phyloP scores from a whole-genome alignment of 1,140 invertebrate species.

The Pseudomyrmex cubaensis region DNA sequence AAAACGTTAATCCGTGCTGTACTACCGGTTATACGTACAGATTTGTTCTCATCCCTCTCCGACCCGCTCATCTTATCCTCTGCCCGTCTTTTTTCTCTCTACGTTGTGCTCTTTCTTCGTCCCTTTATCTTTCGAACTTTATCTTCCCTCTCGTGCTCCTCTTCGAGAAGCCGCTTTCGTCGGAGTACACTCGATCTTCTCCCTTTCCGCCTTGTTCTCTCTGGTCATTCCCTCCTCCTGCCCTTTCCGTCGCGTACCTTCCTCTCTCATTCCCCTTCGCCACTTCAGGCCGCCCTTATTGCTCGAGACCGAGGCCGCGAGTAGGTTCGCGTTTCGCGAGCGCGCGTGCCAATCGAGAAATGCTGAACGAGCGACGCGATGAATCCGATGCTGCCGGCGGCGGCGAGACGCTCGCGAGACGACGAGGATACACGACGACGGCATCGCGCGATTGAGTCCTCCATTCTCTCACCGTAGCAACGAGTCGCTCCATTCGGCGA shows the following conservation, averaged over 20 bases:
- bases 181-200: constrained; percentile 25
- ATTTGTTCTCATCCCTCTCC: constrained; percentile 61
- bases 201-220: constrained; percentile 22
- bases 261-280: neutral
- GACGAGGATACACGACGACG: constrained; percentile 28
- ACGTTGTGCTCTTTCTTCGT: neutral
- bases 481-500: neutral
- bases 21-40: constrained; percentile 80
- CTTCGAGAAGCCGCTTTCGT: constrained; percentile 38
- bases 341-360: constrained; percentile 65
- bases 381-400: constrained; percentile 55
- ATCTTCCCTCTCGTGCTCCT: constrained; percentile 3
- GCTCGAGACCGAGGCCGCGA: constrained; percentile 20
- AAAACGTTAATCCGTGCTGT: constrained; percentile 81
- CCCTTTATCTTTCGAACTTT: constrained; percentile 16
- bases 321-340: constrained; percentile 46
- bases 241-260: neutral
- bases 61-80: constrained; percentile 35
- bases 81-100: neutral
- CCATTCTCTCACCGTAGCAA: neutral
- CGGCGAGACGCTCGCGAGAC: constrained; percentile 50
- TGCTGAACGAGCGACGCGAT: constrained; percentile 70
- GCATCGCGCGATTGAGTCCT: constrained; percentile 19
- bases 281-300: constrained; percentile 5
- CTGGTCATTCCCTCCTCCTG: constrained; percentile 34